Evolutionary conservation across 2,113 vertebrate species (phyloP), one percentile per base, ranked within the genome.

Genomic region (Hepsetus odoe): DNA sequence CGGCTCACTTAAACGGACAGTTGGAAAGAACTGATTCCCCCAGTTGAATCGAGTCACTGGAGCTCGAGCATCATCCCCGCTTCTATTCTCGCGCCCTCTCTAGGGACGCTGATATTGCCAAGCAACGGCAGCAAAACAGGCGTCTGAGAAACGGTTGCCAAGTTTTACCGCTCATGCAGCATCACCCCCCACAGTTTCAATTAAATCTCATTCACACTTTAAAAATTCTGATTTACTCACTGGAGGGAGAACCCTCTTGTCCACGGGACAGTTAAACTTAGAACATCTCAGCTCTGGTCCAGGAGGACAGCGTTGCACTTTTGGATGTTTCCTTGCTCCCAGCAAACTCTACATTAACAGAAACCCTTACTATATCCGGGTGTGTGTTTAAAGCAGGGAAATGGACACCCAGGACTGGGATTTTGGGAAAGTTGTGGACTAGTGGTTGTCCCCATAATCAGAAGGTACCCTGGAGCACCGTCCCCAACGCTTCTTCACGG

Each of bases 31-130:
- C 11, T 22, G 51, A 10, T 18, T 55, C 22, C 6, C 51, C 3
- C 1, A 24, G 24, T 1, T 55, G 51, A 55, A 24, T 55, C 51
- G 3, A 55, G 24, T 55, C 51, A 55, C 51, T 10, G 3, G 74
- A 64, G 74, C 72, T 67, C 58, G 81, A 74, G 82, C 82, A 77
- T 80, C 82, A 77, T 80, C 74, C 59, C 74, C 46, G 74, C 78
- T 74, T 64, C 69, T 80, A 74, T 74, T 77, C 74, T 55, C 73
- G 79, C 82, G 69, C 46, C 38, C 76, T 84, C 78, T 76, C 78
- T 22, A 24, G 82, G 76, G 82, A 84, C 74, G 20, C 51, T 73
- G 79, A 55, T 67, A 84, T 80, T 84, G 82, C 82, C 82, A 80
- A 74, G 82, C 82, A 84, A 84, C 82, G 64, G 69, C 78, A 64